Base-by-base conservation (phyloP, 92 coral and sea anemone species). In the Anthopleura xanthogrammica region DNA sequence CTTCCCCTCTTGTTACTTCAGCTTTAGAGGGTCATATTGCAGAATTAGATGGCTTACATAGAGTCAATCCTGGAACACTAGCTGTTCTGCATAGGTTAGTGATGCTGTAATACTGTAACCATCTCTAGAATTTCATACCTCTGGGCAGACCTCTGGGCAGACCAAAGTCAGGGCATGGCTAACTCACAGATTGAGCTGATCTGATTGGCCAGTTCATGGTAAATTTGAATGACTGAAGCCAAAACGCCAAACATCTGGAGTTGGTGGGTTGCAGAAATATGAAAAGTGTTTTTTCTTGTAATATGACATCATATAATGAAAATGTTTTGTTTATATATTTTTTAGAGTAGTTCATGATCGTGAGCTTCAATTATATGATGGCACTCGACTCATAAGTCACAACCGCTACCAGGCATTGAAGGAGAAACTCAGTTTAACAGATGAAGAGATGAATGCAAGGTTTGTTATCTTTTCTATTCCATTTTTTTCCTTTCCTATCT, bases 11-110 rank as follows among this genome's bases (percentile, higher is more conserved):
- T 43, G 95, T 95, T 16, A 77, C 79, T 68, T 95, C 98, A 9
- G 96, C 98, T 0, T 84, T 92, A 50, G 91, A 92, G 82, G 98
- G 98, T 79, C 97, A 92, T 83, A 85, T 94, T 43, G 98, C 98
- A 23, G 94, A 94, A 85, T 80, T 95, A 79, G 98, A 95, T 41
- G 98, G 98, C 66, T 83, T 95, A 66, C 98, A 95, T 80, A 83
- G 98, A 79, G 97, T 94, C 42, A 95, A 95, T 79, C 98, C 98
- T 16, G 98, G 98, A 19, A 95, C 98, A 50, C 89, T 95, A 72
- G 94, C 98, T 76, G 91, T 94, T 16, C 86, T 95, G 71, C 98
- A 95, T 73, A 94, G 98, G 98, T 95, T 75, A 16, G 68, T 22
- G 7, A 22, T 62, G 70, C 22, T 62, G 70, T 7, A 62, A 60